phyloP scores from a whole-genome alignment of 2,888 invertebrate species.

The Philaethria dido region DNA sequence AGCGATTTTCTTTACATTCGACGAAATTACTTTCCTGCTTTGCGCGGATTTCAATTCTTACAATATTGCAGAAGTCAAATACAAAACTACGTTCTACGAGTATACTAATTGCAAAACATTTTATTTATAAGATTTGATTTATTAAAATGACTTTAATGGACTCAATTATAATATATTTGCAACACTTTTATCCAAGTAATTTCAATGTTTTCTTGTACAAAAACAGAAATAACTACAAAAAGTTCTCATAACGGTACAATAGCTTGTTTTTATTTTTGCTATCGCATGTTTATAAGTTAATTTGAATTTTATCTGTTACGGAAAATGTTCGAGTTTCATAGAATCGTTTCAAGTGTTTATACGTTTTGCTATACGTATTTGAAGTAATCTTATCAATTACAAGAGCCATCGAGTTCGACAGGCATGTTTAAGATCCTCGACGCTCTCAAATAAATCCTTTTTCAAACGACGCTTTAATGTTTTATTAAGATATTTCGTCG shows the following conservation, averaged over 20 bases:
- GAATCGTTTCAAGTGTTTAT: slow-evolving; percentile 31
- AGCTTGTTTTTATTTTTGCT: slow-evolving; percentile 4
- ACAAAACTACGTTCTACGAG: no score
- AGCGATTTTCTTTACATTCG: slow-evolving; percentile 35
- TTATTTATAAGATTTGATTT: background rate
- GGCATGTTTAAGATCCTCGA: slow-evolving; percentile 63
- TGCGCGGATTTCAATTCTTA: slow-evolving; percentile 19
- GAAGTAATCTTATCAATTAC: slow-evolving; percentile 64
- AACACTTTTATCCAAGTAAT: background rate
- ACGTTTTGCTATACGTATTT: slow-evolving; percentile 28
- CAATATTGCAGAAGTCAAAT: slow-evolving; percentile 1
- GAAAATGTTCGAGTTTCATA: slow-evolving; percentile 21
- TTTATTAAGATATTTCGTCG: slow-evolving; percentile 56
- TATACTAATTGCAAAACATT: background rate
- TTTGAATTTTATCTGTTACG: slow-evolving; percentile 14
- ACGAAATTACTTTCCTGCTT: slow-evolving; percentile 36
- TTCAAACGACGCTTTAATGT: slow-evolving; percentile 60
- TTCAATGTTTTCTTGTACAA: background rate
- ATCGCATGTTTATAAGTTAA: background rate
- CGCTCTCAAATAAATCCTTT: slow-evolving; percentile 63
- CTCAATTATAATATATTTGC: background rate
- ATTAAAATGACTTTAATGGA: background rate
- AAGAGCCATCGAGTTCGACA: slow-evolving; percentile 64
- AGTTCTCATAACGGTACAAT: background rate
- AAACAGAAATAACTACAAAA: background rate